Evolutionary conservation across 1,140 invertebrate species (phyloP).

Genomic region (Holotrichia oblita): DNA sequence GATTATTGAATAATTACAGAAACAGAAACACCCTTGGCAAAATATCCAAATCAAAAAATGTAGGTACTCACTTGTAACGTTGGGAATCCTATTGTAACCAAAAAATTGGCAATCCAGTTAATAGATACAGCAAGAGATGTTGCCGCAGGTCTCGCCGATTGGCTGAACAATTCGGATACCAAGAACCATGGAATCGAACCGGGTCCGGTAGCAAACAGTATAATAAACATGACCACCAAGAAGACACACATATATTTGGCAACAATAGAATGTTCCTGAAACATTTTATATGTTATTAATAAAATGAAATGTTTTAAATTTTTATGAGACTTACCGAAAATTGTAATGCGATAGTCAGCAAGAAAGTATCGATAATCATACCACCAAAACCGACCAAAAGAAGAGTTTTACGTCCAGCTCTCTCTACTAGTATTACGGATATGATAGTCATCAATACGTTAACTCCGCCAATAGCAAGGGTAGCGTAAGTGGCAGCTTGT

Average conservation of each 20-base stretch:
- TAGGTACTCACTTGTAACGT: constrained; percentile 71
- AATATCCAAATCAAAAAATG: too few species aligned
- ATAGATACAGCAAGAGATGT: constrained; percentile 82
- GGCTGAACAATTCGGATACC: constrained; percentile 85
- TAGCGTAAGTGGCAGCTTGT: constrained; percentile 76
- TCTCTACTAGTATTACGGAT: constrained; percentile 86
- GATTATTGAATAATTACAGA: background rate
- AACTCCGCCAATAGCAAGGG: constrained; percentile 85
- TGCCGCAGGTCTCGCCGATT: constrained; percentile 79
- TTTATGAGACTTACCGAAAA: constrained; percentile 67
- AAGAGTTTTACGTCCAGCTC: constrained; percentile 82
- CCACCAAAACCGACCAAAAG: constrained; percentile 78
- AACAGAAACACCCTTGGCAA: too few species aligned
- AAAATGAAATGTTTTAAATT: background rate
- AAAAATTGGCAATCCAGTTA: constrained; percentile 90
- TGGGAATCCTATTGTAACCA: constrained; percentile 79
- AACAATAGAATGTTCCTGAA: constrained; percentile 63
- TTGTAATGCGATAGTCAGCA: constrained; percentile 71
- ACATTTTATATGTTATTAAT: constrained; percentile 31
- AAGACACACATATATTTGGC: constrained; percentile 78
- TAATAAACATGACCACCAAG: constrained; percentile 83
- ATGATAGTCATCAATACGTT: constrained; percentile 91
- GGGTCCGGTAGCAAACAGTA: constrained; percentile 81
- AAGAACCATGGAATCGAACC: constrained; percentile 97
- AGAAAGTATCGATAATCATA: constrained; percentile 76